Evolutionary conservation across 1,140 invertebrate genomes (phyloP).

Genomic region (Artemia franciscana): DNA sequence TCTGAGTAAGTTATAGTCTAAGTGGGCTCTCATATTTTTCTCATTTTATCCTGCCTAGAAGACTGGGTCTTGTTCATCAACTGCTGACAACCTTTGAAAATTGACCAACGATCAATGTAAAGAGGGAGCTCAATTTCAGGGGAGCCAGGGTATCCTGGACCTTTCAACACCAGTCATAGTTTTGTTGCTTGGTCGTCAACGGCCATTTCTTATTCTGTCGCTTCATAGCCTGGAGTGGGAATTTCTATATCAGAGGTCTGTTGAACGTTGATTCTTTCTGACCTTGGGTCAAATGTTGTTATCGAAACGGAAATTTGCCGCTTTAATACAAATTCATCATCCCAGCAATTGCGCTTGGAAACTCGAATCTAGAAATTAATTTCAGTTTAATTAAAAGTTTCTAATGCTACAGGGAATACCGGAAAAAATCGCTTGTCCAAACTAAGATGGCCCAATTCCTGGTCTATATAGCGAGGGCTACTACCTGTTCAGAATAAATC

Average conservation of each 20-base stretch:
- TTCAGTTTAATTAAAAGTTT: too few species aligned
- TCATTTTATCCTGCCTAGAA: conserved; percentile 49
- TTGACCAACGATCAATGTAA: conserved; percentile 54
- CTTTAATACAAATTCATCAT: conserved; percentile 91
- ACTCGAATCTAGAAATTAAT: background rate
- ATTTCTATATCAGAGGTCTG: conserved; percentile 85
- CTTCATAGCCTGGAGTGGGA: conserved; percentile 39
- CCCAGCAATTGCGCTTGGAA: conserved; percentile 70
- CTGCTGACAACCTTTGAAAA: conserved; percentile 75
- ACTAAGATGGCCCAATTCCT: too few species aligned
- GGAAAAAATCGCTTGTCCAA: too few species aligned
- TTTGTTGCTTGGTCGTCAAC: conserved; percentile 30
- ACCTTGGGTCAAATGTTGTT: conserved; percentile 92
- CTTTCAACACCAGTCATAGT: conserved; percentile 39
- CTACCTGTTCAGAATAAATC: too few species aligned
- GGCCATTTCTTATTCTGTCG: conserved; percentile 1
- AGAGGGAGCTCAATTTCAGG: conserved; percentile 64
- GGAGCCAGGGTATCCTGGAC: conserved; percentile 48
- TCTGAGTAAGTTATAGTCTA: conserved; percentile 32
- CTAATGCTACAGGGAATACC: too few species aligned
- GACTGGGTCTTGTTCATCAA: conserved; percentile 47
- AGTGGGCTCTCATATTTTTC: conserved; percentile 79
- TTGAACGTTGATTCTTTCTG: conserved; percentile 91
- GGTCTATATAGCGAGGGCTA: too few species aligned
- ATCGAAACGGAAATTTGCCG: conserved; percentile 86